Conservation (phyloP, 1,140 invertebrate species). For the Trichoplusia ni region DNA sequence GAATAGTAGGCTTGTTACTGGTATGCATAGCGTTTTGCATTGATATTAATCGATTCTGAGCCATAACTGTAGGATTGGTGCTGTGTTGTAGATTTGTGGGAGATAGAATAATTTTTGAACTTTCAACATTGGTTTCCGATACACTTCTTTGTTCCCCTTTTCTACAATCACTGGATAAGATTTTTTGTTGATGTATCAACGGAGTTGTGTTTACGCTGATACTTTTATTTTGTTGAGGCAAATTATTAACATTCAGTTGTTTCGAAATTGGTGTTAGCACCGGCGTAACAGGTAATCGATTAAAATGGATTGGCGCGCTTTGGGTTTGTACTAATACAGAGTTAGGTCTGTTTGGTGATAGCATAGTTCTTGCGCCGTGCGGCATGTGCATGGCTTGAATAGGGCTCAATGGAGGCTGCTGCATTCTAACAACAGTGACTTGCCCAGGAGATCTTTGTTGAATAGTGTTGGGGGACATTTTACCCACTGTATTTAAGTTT, state of each 20-base stretch:
- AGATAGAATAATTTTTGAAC: constrained; percentile 75
- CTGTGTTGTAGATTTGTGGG: constrained; percentile 63
- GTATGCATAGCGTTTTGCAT: constrained; percentile 69
- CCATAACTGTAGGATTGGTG: constrained; percentile 67
- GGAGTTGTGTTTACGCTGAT: constrained; percentile 48
- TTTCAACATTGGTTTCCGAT: constrained; percentile 58
- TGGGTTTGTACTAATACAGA: constrained; percentile 76
- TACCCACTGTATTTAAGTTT: constrained; percentile 59
- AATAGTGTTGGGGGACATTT: constrained; percentile 58
- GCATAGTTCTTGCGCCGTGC: constrained; percentile 66
- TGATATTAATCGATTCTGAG: constrained; percentile 75
- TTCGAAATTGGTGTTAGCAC: constrained; percentile 81
- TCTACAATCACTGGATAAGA: constrained; percentile 54
- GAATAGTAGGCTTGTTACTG: constrained; percentile 62
- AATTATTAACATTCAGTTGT: constrained; percentile 78
- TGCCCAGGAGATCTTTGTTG: constrained; percentile 75
- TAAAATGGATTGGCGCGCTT: constrained; percentile 71
- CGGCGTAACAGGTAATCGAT: constrained; percentile 81
- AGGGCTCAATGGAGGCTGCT: constrained; percentile 77
- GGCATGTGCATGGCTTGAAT: constrained; percentile 74
- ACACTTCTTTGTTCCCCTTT: constrained; percentile 59
- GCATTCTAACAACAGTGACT: constrained; percentile 79
- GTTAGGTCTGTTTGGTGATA: constrained; percentile 76
- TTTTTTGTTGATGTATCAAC: constrained; percentile 63
- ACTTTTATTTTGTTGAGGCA: constrained; percentile 77